Conservation (phyloP, 2,888 invertebrate genomes). For the Oligia strigilis region DNA sequence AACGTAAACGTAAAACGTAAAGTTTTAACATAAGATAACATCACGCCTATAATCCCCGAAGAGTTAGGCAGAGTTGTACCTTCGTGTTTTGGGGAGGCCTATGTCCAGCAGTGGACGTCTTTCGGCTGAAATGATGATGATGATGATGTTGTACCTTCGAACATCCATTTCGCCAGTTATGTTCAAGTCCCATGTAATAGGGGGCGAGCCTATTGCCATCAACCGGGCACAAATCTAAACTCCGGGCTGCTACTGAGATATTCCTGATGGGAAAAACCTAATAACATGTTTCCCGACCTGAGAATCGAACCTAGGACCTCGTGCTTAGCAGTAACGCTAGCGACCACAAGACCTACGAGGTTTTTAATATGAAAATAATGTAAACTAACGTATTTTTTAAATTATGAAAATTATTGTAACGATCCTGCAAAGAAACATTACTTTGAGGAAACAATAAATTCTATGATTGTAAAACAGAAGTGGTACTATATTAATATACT, state of each 20-base stretch:
- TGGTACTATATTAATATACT: background rate
- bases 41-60: too few species aligned
- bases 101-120: too few species aligned
- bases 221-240: background rate
- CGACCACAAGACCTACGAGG: background rate
- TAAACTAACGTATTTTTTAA: background rate
- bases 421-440: background rate
- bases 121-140: too few species aligned
- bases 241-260: background rate
- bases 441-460: conserved; percentile 31
- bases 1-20: too few species aligned
- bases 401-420: conserved; percentile 5
- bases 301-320: background rate
- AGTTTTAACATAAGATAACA: background rate
- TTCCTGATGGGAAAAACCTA: background rate
- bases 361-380: background rate
- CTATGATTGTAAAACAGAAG: conserved; percentile 19
- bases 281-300: background rate
- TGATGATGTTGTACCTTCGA: background rate
- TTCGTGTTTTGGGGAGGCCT: background rate
- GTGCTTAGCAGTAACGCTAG: background rate
- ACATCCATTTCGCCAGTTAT: too few species aligned
- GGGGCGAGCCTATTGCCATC: background rate
- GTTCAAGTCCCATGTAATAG: background rate
- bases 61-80: background rate